phyloP scores from a whole-genome alignment of 2,113 vertebrate genomes.

The Daboia siamensis region DNA sequence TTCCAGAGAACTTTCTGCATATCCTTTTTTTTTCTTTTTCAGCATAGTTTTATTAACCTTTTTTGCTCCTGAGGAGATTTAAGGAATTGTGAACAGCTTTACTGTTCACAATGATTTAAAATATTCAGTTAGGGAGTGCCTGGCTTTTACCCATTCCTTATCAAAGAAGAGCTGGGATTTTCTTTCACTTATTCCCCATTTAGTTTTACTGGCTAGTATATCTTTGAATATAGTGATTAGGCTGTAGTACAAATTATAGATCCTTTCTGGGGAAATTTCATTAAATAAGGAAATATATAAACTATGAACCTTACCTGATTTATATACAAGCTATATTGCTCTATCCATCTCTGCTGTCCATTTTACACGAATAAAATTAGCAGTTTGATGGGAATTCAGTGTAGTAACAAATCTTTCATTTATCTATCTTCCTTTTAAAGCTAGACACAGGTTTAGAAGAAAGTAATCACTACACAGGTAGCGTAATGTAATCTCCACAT shows the following conservation, averaged over 20 bases:
- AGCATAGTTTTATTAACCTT: neutral
- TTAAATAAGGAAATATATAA: neutral
- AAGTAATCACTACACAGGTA: neutral
- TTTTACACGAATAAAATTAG: neutral
- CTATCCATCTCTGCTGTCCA: neutral
- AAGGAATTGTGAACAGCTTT: neutral
- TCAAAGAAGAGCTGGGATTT: neutral
- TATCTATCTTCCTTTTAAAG: neutral
- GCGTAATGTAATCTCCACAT: neutral
- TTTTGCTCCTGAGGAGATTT: neutral
- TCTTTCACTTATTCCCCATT: neutral
- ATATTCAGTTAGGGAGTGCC: neutral
- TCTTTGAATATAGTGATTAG: neutral
- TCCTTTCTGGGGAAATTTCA: neutral
- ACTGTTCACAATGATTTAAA: neutral
- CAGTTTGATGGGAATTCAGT: neutral
- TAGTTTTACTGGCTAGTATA: neutral
- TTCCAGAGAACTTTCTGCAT: neutral
- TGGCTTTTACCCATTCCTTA: neutral
- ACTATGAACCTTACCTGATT: neutral
- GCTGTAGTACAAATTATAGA: neutral
- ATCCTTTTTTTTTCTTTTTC: neutral
- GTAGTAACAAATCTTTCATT: neutral
- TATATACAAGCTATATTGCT: neutral
- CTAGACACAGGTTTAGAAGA: neutral